Evolutionary conservation across 2,113 vertebrate species (phyloP), one percentile per base, ranked within the genome.

Genomic region (Etheostoma spectabile): DNA sequence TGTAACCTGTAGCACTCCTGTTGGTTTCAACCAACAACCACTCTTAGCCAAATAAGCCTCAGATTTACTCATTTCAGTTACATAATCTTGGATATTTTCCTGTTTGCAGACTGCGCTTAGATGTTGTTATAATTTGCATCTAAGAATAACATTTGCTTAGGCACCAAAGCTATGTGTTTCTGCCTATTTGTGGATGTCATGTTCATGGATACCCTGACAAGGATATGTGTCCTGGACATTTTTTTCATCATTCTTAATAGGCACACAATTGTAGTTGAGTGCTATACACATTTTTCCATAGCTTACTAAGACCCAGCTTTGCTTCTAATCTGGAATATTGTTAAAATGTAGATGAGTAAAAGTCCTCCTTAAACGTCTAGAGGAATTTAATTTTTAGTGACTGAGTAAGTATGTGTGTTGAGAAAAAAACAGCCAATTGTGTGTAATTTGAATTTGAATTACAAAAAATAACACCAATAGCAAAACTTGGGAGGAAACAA

Each of bases 31-130:
- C 45, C 5, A 85, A 67, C 63, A 75, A 72, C 62, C 18, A 51
- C 18, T 24, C 16, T 42, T 30, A 3, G 45, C 70, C 21, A 57
- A 70, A 38, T 5, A 21, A 67, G 11, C 69, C 63, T 56, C 8
- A 33, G 18, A 62, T 65, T 27, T 55, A 16, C 35, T 49, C 3
- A 4, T 33, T 69, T n/a, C 42, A 33, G 5, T 78, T 0, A 52
- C 42, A 82, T n/a, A 24, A 65, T 48, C 18, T 68, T 77, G 67
- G 84, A 74, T 74, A 1, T 35, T 5, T 55, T 82, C 65, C 68
- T 80, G 49, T 18, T 52, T 30, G 18, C 33, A 51, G 15, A 56
- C 52, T 51, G 3, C 13, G 8, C 5, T 73, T 69, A 66, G 15
- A 61, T 45, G 48, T 30, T 64, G 10, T 35, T 16, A 22, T 56